A percentile compares a stretch with the other conserved stretches of the same genome.
These are phyloP conservation scores for Lagopus muta DNA, from an alignment of 2,113 vertebrate genomes.

Conservation along the genomic window DNA sequence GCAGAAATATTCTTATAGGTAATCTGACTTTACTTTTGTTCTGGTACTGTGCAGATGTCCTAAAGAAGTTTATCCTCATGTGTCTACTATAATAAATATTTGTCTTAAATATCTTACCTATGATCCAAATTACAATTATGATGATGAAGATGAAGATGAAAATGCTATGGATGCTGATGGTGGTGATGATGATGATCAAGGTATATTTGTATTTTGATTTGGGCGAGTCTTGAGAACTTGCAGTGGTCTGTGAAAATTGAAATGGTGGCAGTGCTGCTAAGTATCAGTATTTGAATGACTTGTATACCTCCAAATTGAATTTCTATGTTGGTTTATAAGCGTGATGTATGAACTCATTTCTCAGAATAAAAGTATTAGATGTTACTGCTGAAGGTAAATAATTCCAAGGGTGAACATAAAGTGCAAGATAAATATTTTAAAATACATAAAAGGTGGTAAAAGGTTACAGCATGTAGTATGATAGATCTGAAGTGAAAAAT, in stretches of 20 bases:
- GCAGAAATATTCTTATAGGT: neutral
- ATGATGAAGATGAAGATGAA: slow-evolving; percentile 98
- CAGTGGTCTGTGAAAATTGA: neutral
- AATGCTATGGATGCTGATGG: slow-evolving; percentile 98
- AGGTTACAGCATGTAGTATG: neutral
- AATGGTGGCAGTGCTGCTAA: neutral
- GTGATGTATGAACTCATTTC: neutral
- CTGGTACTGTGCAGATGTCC: slow-evolving; percentile 86
- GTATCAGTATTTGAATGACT: neutral
- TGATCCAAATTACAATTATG: slow-evolving; percentile 99
- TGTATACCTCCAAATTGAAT: neutral
- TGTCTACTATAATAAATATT: slow-evolving; percentile 97
- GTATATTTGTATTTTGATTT: slow-evolving; percentile 67
- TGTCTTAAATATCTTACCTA: slow-evolving; percentile 98
- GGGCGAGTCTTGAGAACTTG: neutral
- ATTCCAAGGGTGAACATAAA: neutral
- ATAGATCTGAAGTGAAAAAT: neutral
- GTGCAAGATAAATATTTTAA: neutral
- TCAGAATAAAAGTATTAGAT: neutral
- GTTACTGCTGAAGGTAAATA: neutral
- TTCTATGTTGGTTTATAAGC: neutral
- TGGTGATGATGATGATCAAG: slow-evolving; percentile 97
- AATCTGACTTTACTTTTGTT: neutral
- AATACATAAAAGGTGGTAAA: neutral
- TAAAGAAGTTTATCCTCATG: slow-evolving; percentile 98